A percentile compares a stretch with the other conserved stretches of the same genome.
These are phyloP conservation scores for Apolygus lucorum DNA, from an alignment of 1,140 invertebrate genomes.

Conservation along the genomic window DNA sequence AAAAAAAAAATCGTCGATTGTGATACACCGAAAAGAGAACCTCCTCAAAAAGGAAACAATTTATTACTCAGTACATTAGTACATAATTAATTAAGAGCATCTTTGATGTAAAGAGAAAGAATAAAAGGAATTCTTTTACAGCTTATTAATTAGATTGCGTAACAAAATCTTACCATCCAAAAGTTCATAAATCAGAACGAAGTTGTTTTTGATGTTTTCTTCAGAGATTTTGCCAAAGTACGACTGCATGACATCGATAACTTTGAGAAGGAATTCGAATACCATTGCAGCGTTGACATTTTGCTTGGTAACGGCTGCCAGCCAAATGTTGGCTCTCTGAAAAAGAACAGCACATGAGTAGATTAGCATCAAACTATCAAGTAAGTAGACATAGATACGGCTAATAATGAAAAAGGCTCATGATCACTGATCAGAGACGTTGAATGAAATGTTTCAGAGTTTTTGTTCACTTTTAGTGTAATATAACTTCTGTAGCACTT, in stretches of 20 bases:
- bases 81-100: background rate
- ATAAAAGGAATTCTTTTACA: background rate
- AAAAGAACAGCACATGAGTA: slow-evolving; percentile 33
- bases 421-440: too few relatives aligned
- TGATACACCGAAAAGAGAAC: too few relatives aligned
- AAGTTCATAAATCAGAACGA: slow-evolving; percentile 98
- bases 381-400: too few relatives aligned
- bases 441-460: too few relatives aligned
- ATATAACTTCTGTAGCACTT: too few relatives aligned
- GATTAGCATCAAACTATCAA: too few relatives aligned
- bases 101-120: too few relatives aligned
- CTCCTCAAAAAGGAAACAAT: background rate
- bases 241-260: slow-evolving; percentile 98
- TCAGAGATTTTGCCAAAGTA: slow-evolving; percentile 99
- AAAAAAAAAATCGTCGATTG: too few relatives aligned
- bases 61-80: background rate
- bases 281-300: slow-evolving; percentile 99
- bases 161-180: slow-evolving; percentile 86
- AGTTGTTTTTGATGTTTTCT: slow-evolving; percentile 99
- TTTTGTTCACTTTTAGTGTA: too few relatives aligned
- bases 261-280: slow-evolving; percentile 98
- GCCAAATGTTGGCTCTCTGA: slow-evolving; percentile 92
- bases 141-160: too few relatives aligned
- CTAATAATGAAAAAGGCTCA: too few relatives aligned
- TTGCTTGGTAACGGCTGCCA: slow-evolving; percentile 97